Evolutionary conservation across 92 coral and sea anemone genomes (phyloP), one percentile per base, ranked within the genome.

Genomic region (Porites rus): DNA sequence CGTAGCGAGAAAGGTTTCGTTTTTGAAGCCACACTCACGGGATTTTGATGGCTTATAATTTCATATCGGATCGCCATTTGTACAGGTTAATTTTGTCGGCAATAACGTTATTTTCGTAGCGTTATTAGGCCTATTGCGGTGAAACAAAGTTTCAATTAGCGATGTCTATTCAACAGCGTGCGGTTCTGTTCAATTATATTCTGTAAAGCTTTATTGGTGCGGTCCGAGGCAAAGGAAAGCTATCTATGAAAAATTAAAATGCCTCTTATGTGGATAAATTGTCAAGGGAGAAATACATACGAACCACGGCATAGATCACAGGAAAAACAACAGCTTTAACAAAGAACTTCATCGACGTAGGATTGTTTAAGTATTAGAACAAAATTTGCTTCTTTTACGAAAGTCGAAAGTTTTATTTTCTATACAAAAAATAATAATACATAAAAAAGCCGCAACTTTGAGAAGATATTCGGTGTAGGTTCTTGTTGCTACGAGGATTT

Each of bases 81-180:
- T 63, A 61, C 88, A 79, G 81, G 87, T 90, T 94, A 80, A 94
- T 82, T 94, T 87, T 72, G 89, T 79, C 59, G 79, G 94, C 89
- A 94, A 94, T 94, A 92, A 92, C 89, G 87, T 85, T 61, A 69
- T 88, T 92, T 92, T 92, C 90, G 87, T 88, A 79, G 86, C 81
- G 83, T 93, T 92, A 90, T 94, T 94, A 89, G 82, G 84, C 89
- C 90, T 72, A 91, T 92, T 79, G 98, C 95, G 96, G 94, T 81
- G 96, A 86, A 92, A 94, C 98, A 94, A 90, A 90, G 96, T 94
- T 94, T 92, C 94, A 94, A 94, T 94, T 94, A 94, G 86, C 94
- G 74, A 83, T 80, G 72, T 76, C 91, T 89, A 88, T 86, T 88
- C 88, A 88, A 86, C 84, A 93, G 88, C 95, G 75, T 84, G 90